These are phyloP conservation scores for Pimephales promelas DNA, from an alignment of 2,113 vertebrate genomes.

Conservation along the genomic window DNA sequence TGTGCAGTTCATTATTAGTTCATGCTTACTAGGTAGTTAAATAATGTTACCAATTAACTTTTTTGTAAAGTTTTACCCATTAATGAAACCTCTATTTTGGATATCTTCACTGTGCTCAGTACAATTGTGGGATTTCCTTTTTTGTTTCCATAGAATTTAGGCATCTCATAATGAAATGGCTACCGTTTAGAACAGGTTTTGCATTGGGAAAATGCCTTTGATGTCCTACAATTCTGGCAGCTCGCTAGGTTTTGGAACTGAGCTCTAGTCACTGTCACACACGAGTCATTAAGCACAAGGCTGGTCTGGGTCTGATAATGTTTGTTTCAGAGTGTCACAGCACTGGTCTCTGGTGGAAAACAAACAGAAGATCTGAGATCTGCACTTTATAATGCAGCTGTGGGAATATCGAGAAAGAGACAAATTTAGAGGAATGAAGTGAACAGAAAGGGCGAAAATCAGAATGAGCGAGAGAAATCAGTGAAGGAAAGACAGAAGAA, in stretches of 20 bases:
- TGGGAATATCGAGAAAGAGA: background rate
- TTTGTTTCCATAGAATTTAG: background rate
- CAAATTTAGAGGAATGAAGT: background rate
- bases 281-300: constrained; percentile 33
- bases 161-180: background rate
- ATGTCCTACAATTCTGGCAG: constrained; percentile 24
- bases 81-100: background rate
- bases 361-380: constrained; percentile 11
- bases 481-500: constrained; percentile 1
- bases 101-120: background rate
- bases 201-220: background rate
- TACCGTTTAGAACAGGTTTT: background rate
- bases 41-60: too few relatives aligned
- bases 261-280: constrained; percentile 25
- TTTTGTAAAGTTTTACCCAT: too few relatives aligned
- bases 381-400: constrained; percentile 1
- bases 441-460: background rate
- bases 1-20: too few relatives aligned
- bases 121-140: background rate
- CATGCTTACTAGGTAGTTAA: too few relatives aligned
- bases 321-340: constrained; percentile 29
- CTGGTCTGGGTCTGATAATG: constrained; percentile 32
- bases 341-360: background rate
- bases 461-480: constrained; percentile 15
- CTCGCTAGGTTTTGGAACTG: constrained; percentile 13